phyloP scores from a whole-genome alignment of 2,113 vertebrate genomes.

The Campylorhamphus procurvoides region DNA sequence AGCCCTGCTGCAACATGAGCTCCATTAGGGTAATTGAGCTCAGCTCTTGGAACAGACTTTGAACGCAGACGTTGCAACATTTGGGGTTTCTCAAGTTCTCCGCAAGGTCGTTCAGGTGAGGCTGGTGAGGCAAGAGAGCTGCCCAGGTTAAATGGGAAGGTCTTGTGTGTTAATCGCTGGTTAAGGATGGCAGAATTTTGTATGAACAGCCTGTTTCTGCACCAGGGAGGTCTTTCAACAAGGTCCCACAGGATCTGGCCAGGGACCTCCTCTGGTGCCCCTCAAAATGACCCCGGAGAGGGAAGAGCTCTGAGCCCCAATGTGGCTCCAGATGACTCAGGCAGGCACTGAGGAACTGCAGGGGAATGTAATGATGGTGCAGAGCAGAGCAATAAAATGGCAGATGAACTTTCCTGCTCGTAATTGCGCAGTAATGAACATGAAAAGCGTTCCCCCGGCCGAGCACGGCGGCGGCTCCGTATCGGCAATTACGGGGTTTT shows the following conservation, averaged over 20 bases:
- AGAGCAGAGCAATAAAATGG: neutral
- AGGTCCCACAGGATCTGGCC: neutral
- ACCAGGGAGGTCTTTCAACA: neutral
- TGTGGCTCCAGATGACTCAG: neutral
- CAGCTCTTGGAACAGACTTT: neutral
- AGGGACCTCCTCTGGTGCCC: neutral
- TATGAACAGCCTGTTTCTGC: neutral
- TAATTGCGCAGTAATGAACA: neutral
- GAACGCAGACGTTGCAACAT: neutral
- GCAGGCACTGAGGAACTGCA: neutral
- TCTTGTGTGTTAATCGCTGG: neutral
- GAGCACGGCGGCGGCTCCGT: neutral
- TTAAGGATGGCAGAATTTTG: neutral
- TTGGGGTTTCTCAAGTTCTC: neutral
- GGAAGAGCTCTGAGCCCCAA: neutral
- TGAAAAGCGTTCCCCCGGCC: neutral
- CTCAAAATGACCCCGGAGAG: neutral
- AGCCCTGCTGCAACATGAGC: accelerated
- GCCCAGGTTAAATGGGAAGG: neutral
- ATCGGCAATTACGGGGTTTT: conserved; percentile 4
- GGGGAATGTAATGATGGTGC: neutral
- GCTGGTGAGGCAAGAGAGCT: neutral
- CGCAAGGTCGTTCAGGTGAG: neutral
- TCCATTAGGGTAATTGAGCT: neutral
- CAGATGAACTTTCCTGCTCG: neutral